These are phyloP conservation scores for Saguinus imperator DNA, from an alignment of 2,113 vertebrate species.

Conservation along the genomic window DNA sequence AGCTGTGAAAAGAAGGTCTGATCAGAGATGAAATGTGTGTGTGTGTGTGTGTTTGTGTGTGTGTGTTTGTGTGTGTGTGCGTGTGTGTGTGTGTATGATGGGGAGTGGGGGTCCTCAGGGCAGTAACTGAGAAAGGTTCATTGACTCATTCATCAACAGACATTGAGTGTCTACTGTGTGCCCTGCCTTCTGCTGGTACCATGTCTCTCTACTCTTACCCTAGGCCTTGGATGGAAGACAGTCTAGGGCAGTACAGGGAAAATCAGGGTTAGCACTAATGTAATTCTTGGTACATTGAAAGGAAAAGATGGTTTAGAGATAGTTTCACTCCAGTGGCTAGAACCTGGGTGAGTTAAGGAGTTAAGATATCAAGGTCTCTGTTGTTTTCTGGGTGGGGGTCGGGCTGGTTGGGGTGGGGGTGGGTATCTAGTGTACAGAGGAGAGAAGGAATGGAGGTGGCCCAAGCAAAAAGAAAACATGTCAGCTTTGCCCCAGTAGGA, in stretches of 20 bases:
- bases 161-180: fast-evolving
- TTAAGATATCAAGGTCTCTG: neutral
- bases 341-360: neutral
- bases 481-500: neutral
- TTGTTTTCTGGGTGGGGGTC: neutral
- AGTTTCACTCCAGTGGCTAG: neutral
- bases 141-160: neutral
- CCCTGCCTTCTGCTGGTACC: neutral
- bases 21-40: neutral
- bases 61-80: neutral
- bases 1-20: neutral
- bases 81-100: neutral
- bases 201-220: neutral
- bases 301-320: conserved; percentile 15
- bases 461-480: neutral
- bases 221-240: neutral
- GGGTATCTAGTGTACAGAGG: fast-evolving
- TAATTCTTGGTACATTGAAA: neutral
- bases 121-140: neutral
- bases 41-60: neutral
- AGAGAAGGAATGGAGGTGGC: neutral
- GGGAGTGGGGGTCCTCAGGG: neutral
- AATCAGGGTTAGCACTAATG: neutral
- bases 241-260: neutral
- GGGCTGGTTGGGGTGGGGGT: neutral